Conservation (phyloP, 23 tunicate species). For the Styela plicata region DNA sequence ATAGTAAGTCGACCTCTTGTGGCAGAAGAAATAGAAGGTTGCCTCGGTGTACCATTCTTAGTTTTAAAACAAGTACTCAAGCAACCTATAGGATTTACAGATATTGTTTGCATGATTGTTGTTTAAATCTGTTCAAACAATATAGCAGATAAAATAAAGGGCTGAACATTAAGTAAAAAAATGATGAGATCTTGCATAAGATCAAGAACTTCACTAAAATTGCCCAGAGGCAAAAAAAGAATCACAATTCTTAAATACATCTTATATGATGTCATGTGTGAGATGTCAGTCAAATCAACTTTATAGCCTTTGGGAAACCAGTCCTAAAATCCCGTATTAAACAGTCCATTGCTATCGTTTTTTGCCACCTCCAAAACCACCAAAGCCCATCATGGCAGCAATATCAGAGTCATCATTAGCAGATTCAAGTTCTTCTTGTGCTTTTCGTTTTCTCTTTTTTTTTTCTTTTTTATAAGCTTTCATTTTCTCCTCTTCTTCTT, state of each 20-base stretch:
- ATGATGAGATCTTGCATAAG: no score
- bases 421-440: constrained; percentile 47
- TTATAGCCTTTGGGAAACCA: no score
- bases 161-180: no score
- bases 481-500: constrained; percentile 91
- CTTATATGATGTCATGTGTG: no score
- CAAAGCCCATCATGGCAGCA: constrained; percentile 97
- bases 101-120: background rate
- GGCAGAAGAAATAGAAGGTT: constrained; percentile 55
- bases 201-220: no score
- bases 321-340: no score
- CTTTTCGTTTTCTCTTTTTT: constrained; percentile 59
- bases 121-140: no score
- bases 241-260: no score
- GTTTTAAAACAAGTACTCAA: constrained; percentile 59
- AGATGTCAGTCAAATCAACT: no score
- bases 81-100: constrained; percentile 61
- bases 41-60: constrained; percentile 99
- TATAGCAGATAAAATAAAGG: no score
- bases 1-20: constrained; percentile 66
- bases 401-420: constrained; percentile 66
- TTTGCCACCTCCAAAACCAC: constrained; percentile 89
- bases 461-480: constrained; percentile 84
- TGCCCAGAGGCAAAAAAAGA: no score
- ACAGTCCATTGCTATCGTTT: constrained; percentile 46